Base-by-base conservation (phyloP, 2,797 vertebrate genomes). In the Anguilla megastoma region DNA sequence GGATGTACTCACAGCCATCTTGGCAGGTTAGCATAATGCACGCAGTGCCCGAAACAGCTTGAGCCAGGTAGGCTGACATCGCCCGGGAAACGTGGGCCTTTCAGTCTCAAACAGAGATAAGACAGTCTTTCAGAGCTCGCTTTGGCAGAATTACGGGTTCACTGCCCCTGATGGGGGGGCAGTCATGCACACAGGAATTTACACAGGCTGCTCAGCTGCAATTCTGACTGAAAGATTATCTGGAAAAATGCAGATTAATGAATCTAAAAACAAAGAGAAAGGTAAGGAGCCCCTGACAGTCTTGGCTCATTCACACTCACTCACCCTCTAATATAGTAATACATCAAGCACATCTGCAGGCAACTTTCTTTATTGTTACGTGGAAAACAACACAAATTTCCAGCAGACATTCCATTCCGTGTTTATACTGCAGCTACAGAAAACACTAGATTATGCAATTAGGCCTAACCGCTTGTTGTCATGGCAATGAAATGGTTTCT, bases 1-100 rank as follows among this genome's bases (percentile, higher is more conserved):
- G 90, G 90, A 93, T 92, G 91, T 87, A 52, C 90, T 91, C 90
- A 91, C 91, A 91, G 89, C 89, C 91, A 87, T 90, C 88, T 86
- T 89, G 91, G 91, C 88, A 91, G 89, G 86, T 16, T 88, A 90
- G 90, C 0, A 52, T 82, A 90, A 90, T 87, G 91, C 90, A 89
- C 89, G 89, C 90, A 89, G 76, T 0, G 86, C 84, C 76, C 18
- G 88, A 90, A 86, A 90, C 86, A 89, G 87, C 63, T 86, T 85
- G 69, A 48, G 84, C 18, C 41, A 86, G 82, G 86, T 87, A 71
- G 12, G 5, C 45, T 58, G 86, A 54, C 24, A 10, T 3, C 9
- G 24, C 45, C 24, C 0, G 1, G 79, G 45, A 48, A 82, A 50
- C 30, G 8, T 30, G n/a, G 9, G 10, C 56, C 50, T 54, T 16